A percentile compares a stretch with the other conserved stretches of the same genome.
phyloP scores from a whole-genome alignment of 2,888 invertebrate genomes.

The Ichneumoninae sp. region DNA sequence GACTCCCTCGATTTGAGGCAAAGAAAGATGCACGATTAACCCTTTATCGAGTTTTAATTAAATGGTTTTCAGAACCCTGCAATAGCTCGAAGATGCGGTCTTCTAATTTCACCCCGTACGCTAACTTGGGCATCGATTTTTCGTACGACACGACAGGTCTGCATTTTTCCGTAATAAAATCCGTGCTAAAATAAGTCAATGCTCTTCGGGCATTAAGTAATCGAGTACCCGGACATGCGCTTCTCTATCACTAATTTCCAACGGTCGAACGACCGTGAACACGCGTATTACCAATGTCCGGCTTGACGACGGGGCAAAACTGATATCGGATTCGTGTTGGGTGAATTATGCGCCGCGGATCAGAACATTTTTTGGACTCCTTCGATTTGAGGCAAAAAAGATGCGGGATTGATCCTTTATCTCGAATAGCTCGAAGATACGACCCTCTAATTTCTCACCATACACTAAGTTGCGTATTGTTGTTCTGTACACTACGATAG shows the following conservation, averaged over 20 bases:
- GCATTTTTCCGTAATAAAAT: too few species aligned
- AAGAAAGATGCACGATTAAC: background rate
- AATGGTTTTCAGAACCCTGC: background rate
- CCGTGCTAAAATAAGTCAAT: background rate
- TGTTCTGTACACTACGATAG: background rate
- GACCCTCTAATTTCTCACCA: background rate
- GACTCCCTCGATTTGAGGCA: background rate
- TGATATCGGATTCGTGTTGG: background rate
- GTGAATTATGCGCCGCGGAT: background rate
- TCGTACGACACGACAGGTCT: too few species aligned
- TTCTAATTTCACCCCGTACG: background rate
- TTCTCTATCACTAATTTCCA: slow-evolving; percentile 60
- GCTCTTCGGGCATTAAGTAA: slow-evolving; percentile 41
- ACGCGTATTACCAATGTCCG: background rate
- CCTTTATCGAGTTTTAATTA: background rate
- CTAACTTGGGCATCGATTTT: background rate
- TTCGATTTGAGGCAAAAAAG: background rate
- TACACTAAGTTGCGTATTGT: background rate
- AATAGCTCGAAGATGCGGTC: background rate
- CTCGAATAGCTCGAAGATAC: background rate
- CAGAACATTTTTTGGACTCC: background rate
- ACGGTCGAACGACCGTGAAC: background rate
- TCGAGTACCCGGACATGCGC: slow-evolving; percentile 35
- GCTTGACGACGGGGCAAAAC: background rate
- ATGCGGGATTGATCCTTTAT: background rate